Conservation (phyloP, 2,797 vertebrate genomes). For the Anabas testudineus region DNA sequence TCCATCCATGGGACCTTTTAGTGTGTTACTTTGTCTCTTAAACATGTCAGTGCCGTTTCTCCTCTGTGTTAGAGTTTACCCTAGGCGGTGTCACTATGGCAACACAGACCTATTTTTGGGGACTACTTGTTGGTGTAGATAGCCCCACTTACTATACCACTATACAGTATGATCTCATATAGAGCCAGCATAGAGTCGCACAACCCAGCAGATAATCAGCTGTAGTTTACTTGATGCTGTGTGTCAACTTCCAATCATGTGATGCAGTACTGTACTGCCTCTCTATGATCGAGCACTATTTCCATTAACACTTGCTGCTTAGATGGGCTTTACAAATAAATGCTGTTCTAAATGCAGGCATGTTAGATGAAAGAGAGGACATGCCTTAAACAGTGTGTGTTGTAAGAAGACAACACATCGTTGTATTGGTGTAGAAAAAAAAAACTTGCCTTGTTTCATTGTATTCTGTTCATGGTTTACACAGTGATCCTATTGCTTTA, state of each 20-base stretch:
- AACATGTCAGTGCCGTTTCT: slow-evolving; percentile 50
- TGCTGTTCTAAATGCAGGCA: slow-evolving; percentile 23
- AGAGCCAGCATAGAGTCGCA: slow-evolving; percentile 5
- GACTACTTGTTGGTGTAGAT: slow-evolving; percentile 42
- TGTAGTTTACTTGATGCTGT: slow-evolving; percentile 33
- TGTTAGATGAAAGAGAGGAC: slow-evolving; percentile 9
- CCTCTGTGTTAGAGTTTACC: slow-evolving; percentile 36
- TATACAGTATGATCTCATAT: slow-evolving; percentile 11
- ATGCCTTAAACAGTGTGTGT: slow-evolving; percentile 43
- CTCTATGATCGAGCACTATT: slow-evolving; percentile 10
- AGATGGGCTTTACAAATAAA: slow-evolving; percentile 17
- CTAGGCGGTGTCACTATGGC: slow-evolving; percentile 60
- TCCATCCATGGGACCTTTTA: slow-evolving; percentile 29
- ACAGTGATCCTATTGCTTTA: slow-evolving; percentile 61
- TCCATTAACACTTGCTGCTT: slow-evolving; percentile 49
- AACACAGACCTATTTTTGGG: slow-evolving; percentile 59
- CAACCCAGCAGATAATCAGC: slow-evolving; percentile 27
- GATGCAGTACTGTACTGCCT: slow-evolving; percentile 26
- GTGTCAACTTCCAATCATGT: slow-evolving; percentile 26
- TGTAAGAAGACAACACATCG: slow-evolving; percentile 28
- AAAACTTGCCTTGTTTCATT: slow-evolving; percentile 24
- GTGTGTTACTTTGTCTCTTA: slow-evolving; percentile 57
- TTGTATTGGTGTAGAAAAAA: slow-evolving; percentile 47
- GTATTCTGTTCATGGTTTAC: slow-evolving; percentile 59
- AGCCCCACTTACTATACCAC: slow-evolving; percentile 16